Evolutionary conservation across 2,888 invertebrate species (phyloP).

Genomic region (Leptopilina syphax): DNA sequence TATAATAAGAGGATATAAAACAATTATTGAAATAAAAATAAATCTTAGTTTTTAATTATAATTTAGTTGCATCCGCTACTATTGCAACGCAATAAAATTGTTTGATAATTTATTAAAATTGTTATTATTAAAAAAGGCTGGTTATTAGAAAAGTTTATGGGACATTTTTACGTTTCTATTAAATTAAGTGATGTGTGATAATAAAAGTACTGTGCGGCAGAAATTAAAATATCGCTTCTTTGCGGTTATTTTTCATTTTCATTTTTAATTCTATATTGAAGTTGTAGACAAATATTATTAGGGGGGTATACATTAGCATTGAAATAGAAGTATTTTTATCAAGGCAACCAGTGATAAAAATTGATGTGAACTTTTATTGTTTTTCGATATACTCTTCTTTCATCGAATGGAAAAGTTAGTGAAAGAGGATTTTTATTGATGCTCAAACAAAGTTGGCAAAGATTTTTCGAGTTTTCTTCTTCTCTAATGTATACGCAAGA

Average conservation of each 20-base stretch:
- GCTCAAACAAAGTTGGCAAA: neutral
- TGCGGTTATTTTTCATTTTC: neutral
- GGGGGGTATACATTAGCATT: neutral
- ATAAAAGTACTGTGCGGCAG: too few species aligned
- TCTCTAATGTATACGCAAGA: neutral
- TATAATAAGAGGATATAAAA: too few species aligned
- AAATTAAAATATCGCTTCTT: neutral
- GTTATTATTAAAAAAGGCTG: too few species aligned
- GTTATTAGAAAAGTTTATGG: too few species aligned
- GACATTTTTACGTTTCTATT: too few species aligned
- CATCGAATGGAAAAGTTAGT: neutral
- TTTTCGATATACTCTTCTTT: constrained; percentile 6
- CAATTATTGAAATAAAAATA: too few species aligned
- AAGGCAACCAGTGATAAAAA: neutral
- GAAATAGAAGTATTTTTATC: constrained; percentile 7
- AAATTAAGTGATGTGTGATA: too few species aligned
- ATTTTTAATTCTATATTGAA: neutral
- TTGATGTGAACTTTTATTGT: constrained; percentile 19
- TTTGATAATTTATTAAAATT: too few species aligned
- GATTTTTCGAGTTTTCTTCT: constrained; percentile 17
- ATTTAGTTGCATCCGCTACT: too few species aligned
- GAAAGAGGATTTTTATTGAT: constrained; percentile 16
- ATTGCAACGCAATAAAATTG: too few species aligned
- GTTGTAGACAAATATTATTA: neutral
- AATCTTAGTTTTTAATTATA: too few species aligned